A percentile compares a stretch with the other conserved stretches of the same genome.
Conservation (phyloP, 1,140 invertebrate genomes). For the Cherax destructor region DNA sequence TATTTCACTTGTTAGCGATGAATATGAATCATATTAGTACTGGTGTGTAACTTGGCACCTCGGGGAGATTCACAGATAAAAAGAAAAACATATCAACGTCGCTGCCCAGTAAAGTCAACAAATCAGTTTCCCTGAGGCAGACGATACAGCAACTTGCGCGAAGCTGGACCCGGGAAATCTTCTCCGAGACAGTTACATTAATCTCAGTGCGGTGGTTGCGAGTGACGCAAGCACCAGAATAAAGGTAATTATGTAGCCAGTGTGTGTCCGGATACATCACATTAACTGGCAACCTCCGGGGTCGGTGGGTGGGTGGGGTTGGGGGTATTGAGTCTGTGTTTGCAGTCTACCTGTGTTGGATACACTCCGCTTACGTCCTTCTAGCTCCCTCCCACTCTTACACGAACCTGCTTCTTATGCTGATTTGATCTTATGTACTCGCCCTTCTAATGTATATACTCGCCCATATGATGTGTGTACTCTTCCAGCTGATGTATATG, state of each 20-base stretch:
- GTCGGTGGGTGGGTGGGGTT: too few relatives aligned
- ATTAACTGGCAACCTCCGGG: background rate
- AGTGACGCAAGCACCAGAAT: background rate
- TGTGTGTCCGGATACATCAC: background rate
- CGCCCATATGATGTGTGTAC: too few relatives aligned
- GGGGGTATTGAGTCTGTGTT: constrained; percentile 7
- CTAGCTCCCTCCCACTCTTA: background rate
- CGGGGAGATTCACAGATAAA: background rate
- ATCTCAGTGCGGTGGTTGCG: background rate
- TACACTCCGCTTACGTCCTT: constrained; percentile 5
- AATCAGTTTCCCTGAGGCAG: background rate
- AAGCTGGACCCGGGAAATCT: background rate
- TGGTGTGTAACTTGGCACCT: background rate
- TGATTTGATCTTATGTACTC: too few relatives aligned
- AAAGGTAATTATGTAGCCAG: constrained; percentile 13
- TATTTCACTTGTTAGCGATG: background rate
- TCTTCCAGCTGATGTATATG: too few relatives aligned
- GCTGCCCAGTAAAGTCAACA: background rate
- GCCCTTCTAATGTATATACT: too few relatives aligned
- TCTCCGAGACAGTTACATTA: background rate
- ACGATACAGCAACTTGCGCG: background rate
- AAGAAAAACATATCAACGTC: background rate
- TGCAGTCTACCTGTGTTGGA: background rate
- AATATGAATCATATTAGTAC: background rate
- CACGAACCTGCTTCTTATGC: too few relatives aligned